These are phyloP conservation scores for Leuciscus idus DNA, from an alignment of 2,113 vertebrate genomes.

Conservation along the genomic window DNA sequence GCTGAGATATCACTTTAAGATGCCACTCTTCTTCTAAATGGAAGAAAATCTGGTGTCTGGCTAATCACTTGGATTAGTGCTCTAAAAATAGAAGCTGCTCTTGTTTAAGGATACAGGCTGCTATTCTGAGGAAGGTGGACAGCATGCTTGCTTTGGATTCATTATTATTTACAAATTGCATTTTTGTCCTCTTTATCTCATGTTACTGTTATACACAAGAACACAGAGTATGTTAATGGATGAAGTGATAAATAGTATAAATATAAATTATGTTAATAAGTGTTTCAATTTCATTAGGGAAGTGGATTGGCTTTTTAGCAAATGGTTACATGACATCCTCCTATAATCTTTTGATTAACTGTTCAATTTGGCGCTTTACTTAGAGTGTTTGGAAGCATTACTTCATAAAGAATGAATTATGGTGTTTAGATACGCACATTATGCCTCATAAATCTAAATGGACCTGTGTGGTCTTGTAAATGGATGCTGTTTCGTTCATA, in stretches of 20 bases:
- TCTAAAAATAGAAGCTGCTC: slow-evolving; percentile 71
- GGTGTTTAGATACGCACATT: background rate
- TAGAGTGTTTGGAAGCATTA: slow-evolving; percentile 1
- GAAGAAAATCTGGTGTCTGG: slow-evolving; percentile 66
- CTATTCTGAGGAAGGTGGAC: slow-evolving; percentile 56
- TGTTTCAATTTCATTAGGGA: background rate
- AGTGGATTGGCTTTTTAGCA: background rate
- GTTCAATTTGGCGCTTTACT: background rate
- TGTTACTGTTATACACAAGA: background rate
- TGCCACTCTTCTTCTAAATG: slow-evolving; percentile 3
- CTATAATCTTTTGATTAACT: slow-evolving; percentile 18
- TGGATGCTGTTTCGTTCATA: slow-evolving; percentile 26
- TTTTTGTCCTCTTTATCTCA: background rate
- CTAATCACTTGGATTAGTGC: slow-evolving; percentile 74
- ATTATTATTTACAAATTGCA: too few relatives aligned
- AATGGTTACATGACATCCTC: background rate
- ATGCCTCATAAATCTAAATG: slow-evolving; percentile 5
- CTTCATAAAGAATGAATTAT: background rate
- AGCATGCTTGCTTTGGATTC: background rate
- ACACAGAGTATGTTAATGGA: background rate
- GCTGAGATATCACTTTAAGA: background rate
- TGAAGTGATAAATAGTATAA: background rate
- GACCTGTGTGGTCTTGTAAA: background rate
- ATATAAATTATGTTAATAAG: slow-evolving; percentile 1
- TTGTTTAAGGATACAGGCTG: slow-evolving; percentile 59